Evolutionary conservation across 1,140 invertebrate species (phyloP).

Genomic region (Dendrolimus kikuchii): DNA sequence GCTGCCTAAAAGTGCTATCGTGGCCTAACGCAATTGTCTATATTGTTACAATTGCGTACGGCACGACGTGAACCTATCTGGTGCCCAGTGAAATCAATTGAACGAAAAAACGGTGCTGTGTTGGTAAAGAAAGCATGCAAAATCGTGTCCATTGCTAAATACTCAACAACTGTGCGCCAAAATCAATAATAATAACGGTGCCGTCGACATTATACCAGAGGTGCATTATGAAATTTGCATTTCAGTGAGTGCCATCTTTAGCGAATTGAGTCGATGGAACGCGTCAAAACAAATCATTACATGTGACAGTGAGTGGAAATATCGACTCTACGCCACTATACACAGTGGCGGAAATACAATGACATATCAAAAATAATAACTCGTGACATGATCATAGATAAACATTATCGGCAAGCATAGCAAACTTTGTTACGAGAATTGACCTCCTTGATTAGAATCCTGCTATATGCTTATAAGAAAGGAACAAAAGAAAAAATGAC

Average conservation of each 20-base stretch:
- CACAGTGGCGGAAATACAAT: slow-evolving; percentile 36
- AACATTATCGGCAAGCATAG: slow-evolving; percentile 66
- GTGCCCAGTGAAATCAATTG: slow-evolving; percentile 63
- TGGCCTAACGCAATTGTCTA: slow-evolving; percentile 31
- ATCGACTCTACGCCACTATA: slow-evolving; percentile 35
- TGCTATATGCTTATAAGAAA: slow-evolving; percentile 67
- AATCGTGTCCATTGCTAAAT: slow-evolving; percentile 73
- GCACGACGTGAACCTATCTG: slow-evolving; percentile 50
- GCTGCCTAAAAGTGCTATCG: slow-evolving; percentile 59
- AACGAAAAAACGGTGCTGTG: slow-evolving; percentile 68
- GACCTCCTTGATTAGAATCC: slow-evolving; percentile 68
- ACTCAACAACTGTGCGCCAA: slow-evolving; percentile 75
- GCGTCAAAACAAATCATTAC: slow-evolving; percentile 75
- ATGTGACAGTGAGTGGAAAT: slow-evolving; percentile 78
- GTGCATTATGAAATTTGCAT: slow-evolving; percentile 74
- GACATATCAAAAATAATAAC: slow-evolving; percentile 38
- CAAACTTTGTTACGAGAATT: slow-evolving; percentile 63
- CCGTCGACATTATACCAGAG: slow-evolving; percentile 76
- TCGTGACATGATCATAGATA: slow-evolving; percentile 26
- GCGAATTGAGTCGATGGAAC: slow-evolving; percentile 32
- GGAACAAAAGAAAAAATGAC: slow-evolving; percentile 64
- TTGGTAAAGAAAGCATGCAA: slow-evolving; percentile 71
- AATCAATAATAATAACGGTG: slow-evolving; percentile 74
- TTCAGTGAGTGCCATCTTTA: slow-evolving; percentile 75
- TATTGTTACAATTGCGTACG: slow-evolving; percentile 26